These are phyloP conservation scores for Tetheella fluctuosa DNA, from an alignment of 2,888 invertebrate species.

Conservation along the genomic window DNA sequence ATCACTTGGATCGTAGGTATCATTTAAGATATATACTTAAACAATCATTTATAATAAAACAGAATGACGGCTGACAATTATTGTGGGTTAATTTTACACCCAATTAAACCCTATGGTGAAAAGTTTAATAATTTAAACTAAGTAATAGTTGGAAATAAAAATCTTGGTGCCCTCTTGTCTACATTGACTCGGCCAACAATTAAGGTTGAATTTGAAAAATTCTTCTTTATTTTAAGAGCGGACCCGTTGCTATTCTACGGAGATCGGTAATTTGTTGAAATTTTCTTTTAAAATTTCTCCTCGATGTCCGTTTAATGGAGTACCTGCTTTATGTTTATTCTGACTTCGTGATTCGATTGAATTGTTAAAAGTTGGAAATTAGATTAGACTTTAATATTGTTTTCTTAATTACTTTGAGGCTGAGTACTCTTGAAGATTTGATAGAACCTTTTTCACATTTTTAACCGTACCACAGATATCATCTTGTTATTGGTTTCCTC, in stretches of 20 bases:
- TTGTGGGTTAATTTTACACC: no score
- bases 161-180: constrained; percentile 47
- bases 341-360: constrained; percentile 66
- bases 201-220: constrained; percentile 75
- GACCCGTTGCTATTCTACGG: constrained; percentile 44
- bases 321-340: constrained; percentile 70
- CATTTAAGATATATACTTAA: neutral
- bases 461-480: no score
- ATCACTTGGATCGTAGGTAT: constrained; percentile 2
- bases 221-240: constrained; percentile 67
- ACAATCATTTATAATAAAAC: neutral
- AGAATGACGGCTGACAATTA: no score
- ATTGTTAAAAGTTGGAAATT: constrained; percentile 61
- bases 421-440: constrained; percentile 18
- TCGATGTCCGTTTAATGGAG: constrained; percentile 76
- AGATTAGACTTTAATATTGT: constrained; percentile 55
- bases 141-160: neutral
- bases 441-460: neutral
- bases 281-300: constrained; percentile 71
- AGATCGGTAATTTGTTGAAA: constrained; percentile 78
- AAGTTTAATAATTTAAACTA: no score
- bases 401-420: constrained; percentile 49
- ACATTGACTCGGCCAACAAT: constrained; percentile 63
- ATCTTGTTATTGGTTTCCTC: no score
- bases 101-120: no score